Evolutionary conservation across 2,888 invertebrate species (phyloP), one percentile per base, ranked within the genome.

Genomic region (Drosophila eohydei): DNA sequence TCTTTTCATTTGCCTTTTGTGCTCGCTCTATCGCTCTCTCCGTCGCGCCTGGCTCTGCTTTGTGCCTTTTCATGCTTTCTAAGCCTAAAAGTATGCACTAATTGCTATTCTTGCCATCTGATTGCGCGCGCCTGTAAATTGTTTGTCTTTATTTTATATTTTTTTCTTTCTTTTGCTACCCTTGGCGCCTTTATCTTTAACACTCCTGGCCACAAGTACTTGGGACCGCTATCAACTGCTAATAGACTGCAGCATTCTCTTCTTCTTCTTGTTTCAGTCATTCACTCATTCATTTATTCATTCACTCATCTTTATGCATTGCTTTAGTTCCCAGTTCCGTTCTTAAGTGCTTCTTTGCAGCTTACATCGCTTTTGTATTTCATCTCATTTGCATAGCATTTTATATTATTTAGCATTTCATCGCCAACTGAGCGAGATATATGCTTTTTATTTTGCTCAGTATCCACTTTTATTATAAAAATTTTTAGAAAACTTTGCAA

Each of bases 31-130:
- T 11, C 6, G 16, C 28, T 4, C 36, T n/a, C 40, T 4, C 30
- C n/a, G 8, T 40, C 2, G 8, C 21, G 21, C 21, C 21, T 58
- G 1, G 8, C 57, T 12, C 12, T 32, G 26, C 0, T 43, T 56
- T 32, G 4, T 60, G 32, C 21, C 52, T 55, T 30, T 48, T 40
- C 14, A 43, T 60, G 51, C 41, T 65, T 74, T 30, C 63, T 69
- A 64, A 64, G 77, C 80, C 88, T 69, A 73, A 79, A 77, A 84
- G 80, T 74, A 70, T 77, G 83, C 77, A 77, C 85, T 85, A 88
- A 83, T 83, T 83, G 83, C 80, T 82, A 79, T 85, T 88, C 83
- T 71, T 80, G 71, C 77, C 75, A 55, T 70, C 79, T 78, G 73
- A 71, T 84, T 86, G 81, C 67, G 73, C 57, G 64, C 55, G 48